Conservation (phyloP, 2,113 vertebrate species). For the Rhinolophus ferrumequinum region DNA sequence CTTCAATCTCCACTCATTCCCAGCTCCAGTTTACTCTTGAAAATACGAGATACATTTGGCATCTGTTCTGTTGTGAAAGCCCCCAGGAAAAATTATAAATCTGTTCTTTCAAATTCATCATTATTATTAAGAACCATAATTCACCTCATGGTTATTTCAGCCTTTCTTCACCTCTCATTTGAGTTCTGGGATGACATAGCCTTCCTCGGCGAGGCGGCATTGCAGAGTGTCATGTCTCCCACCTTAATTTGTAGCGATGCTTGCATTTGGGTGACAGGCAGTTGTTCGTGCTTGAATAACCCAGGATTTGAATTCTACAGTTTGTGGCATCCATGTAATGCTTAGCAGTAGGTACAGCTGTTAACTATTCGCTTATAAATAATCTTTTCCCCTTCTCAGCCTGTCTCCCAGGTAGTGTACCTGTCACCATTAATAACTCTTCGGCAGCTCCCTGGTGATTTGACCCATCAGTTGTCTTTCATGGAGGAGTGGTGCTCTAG, state of each 20-base stretch:
- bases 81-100: constrained; percentile 87
- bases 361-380: constrained; percentile 92
- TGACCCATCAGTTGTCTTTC: constrained; percentile 89
- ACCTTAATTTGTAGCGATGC: constrained; percentile 89
- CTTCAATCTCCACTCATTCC: background rate
- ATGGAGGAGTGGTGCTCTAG: constrained; percentile 79
- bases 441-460: constrained; percentile 85
- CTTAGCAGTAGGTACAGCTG: constrained; percentile 92
- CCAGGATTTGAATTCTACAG: constrained; percentile 90
- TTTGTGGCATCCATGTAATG: constrained; percentile 92
- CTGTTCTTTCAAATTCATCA: constrained; percentile 86
- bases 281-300: constrained; percentile 91
- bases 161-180: constrained; percentile 79
- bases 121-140: constrained; percentile 85
- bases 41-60: constrained; percentile 82
- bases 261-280: constrained; percentile 90
- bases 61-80: constrained; percentile 86
- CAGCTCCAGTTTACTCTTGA: constrained; percentile 80
- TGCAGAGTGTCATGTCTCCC: constrained; percentile 82
- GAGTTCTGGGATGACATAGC: constrained; percentile 83
- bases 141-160: constrained; percentile 83
- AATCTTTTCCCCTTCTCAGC: constrained; percentile 89
- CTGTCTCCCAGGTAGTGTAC: constrained; percentile 93
- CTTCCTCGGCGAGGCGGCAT: constrained; percentile 81
- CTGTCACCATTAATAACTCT: constrained; percentile 94